Evolutionary conservation across 1,140 invertebrate species (phyloP).

Genomic region (Mizuhopecten yessoensis): DNA sequence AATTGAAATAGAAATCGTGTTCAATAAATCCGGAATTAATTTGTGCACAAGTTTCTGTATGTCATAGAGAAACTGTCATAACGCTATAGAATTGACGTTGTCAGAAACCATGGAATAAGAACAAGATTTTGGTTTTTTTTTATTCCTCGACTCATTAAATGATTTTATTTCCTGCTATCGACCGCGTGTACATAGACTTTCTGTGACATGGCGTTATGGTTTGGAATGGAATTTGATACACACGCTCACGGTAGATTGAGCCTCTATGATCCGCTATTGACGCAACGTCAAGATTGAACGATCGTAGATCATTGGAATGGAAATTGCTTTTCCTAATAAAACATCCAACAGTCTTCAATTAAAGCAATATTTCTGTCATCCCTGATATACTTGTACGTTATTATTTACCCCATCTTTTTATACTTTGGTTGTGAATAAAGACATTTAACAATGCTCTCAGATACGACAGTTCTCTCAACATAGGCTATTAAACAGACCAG

Average conservation of each 20-base stretch:
- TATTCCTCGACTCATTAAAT: not conserved
- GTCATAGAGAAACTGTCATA: not conserved
- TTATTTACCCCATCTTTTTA: not conserved
- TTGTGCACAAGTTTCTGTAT: not conserved
- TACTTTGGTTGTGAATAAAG: not conserved
- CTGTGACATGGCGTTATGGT: not conserved
- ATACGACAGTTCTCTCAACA: not conserved
- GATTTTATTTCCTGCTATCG: not conserved
- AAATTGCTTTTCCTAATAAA: conserved; percentile 19
- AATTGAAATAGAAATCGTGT: not conserved
- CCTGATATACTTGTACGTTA: not conserved
- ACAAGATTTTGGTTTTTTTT: not conserved
- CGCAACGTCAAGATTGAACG: not conserved
- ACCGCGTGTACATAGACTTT: not conserved
- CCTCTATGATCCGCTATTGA: not conserved
- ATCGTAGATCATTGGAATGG: not conserved
- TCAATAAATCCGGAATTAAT: conserved; percentile 22
- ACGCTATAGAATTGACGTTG: not conserved
- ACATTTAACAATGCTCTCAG: not conserved
- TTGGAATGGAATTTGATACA: not conserved
- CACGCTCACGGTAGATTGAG: not conserved
- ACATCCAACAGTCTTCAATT: not conserved
- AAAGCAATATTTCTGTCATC: not conserved
- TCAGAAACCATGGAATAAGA: conserved; percentile 14
- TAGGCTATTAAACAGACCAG: not conserved